Evolutionary conservation across 2,113 vertebrate species (phyloP).

Genomic region (Rhinoptilus africanus): DNA sequence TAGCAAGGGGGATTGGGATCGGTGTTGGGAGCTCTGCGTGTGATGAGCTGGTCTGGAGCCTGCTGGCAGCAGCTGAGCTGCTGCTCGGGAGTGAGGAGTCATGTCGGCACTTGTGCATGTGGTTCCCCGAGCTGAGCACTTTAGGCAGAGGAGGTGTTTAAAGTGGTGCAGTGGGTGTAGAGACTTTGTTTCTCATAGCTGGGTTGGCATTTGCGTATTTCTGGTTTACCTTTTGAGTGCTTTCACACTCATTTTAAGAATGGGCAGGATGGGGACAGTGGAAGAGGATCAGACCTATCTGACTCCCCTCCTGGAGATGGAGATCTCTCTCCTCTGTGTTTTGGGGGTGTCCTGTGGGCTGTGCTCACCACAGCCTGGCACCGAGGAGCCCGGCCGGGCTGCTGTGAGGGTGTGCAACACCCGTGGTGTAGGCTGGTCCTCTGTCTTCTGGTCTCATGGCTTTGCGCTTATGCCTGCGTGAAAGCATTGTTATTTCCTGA

Average conservation of each 20-base stretch:
- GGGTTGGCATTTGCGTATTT: background rate
- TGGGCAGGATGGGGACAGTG: background rate
- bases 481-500: background rate
- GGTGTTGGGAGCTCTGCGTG: background rate
- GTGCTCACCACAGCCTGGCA: background rate
- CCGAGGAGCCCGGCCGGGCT: background rate
- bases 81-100: background rate
- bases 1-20: background rate
- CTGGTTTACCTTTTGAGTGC: background rate
- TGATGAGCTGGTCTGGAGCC: background rate
- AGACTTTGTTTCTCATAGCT: background rate
- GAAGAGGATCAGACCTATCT: background rate
- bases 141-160: background rate
- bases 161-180: background rate
- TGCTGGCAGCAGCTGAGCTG: background rate
- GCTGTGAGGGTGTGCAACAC: background rate
- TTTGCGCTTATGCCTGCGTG: background rate
- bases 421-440: fast-evolving
- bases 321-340: background rate
- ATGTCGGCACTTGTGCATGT: fast-evolving
- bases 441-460: background rate
- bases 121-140: background rate
- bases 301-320: background rate
- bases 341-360: background rate
- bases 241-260: background rate